Base-by-base conservation (phyloP, 2,113 vertebrate species). In the Takifugu bimaculatus region DNA sequence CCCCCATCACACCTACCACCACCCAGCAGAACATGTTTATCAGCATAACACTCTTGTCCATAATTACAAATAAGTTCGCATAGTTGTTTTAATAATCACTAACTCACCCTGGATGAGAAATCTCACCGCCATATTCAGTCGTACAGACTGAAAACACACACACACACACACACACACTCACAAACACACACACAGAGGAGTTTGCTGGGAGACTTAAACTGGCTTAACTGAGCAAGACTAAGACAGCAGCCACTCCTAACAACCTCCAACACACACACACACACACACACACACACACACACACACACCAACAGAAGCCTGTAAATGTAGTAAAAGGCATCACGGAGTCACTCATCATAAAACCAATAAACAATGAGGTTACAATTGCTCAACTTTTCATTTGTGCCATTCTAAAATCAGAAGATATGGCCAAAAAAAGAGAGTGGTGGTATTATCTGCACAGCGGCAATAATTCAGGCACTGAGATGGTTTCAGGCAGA, bases 141-240 rank as follows among this genome's bases (percentile, higher is more conserved):
- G 20, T 20, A 20, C 20, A 20, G 20, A 20, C 20, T 20, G 20
- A 20, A 20, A 20, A 20, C 20, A 20, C 20, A 20, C 20, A 20
- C 20, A 20, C 20, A 20, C 20, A 20, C 20, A 20, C 20, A 1
- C 20, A 20, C 20, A 20, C 1, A 20, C 20, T 1, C 20, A 20
- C 20, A 20, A 1, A 20, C 20, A 20, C 20, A 20, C 20, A 20
- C 20, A 20, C 20, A 50, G 10, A 48, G 45, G 13, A n/a, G 50
- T 32, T 49, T 48, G 25, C n/a, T 48, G 6, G 10, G 12, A 57
- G 55, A 59, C 70, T 82, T 76, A 76, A 85, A 77, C 47, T 50
- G 52, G 64, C 57, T 78, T 61, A 73, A 81, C 64, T 54, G 68
- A 69, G 65, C 74, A 63, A 61, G 44, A 72, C 57, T 15, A 15